Conservation (phyloP, 1,140 invertebrate genomes). For the Helicoverpa armigera region DNA sequence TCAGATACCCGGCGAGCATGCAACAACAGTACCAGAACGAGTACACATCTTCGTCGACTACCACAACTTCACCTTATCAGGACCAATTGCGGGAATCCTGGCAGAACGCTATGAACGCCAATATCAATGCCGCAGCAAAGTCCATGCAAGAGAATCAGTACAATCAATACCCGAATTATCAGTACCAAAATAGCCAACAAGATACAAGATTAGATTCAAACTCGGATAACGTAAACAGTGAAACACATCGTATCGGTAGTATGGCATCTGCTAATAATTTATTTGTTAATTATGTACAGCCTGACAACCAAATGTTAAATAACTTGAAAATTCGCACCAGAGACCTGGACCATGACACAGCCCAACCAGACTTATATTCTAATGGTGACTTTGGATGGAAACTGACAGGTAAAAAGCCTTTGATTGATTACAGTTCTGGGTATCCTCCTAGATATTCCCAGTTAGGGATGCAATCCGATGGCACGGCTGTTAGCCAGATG, state of each 20-base stretch:
- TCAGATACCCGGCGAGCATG: conserved; percentile 70
- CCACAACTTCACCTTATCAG: conserved; percentile 68
- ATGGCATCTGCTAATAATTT: conserved; percentile 73
- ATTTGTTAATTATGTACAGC: conserved; percentile 73
- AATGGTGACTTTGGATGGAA: conserved; percentile 85
- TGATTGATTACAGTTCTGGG: conserved; percentile 60
- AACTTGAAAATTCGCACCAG: conserved; percentile 63
- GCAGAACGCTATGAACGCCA: conserved; percentile 66
- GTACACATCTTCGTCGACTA: conserved; percentile 65
- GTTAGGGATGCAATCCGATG: conserved; percentile 65
- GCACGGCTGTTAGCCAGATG: conserved; percentile 74
- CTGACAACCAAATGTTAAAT: conserved; percentile 70
- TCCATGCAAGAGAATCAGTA: conserved; percentile 72
- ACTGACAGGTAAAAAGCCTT: conserved; percentile 74
- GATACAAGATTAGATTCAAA: conserved; percentile 61
- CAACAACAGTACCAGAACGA: conserved; percentile 77
- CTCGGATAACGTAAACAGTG: conserved; percentile 68
- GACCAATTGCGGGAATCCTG: conserved; percentile 68
- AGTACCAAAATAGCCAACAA: conserved; percentile 68
- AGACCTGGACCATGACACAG: conserved; percentile 68
- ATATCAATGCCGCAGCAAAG: conserved; percentile 66
- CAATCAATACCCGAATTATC: conserved; percentile 69
- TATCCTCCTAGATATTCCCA: conserved; percentile 64
- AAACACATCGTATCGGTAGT: conserved; percentile 72
- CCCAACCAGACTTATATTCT: conserved; percentile 73